These are phyloP conservation scores for Rhincodon typus DNA, from an alignment of 2,797 vertebrate genomes.

Conservation along the genomic window DNA sequence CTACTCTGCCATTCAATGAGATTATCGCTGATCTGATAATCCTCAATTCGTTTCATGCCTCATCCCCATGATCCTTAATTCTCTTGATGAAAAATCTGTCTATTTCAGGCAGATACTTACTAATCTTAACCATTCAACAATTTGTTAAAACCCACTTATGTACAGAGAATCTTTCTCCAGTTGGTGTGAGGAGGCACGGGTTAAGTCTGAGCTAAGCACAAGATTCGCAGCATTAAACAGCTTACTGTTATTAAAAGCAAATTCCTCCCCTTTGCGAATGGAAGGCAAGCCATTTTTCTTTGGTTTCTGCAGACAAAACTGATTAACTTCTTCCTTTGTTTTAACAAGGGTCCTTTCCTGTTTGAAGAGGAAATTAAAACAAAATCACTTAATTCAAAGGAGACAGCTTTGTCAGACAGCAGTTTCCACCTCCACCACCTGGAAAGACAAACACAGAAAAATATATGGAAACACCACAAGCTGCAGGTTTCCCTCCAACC, in stretches of 20 bases:
- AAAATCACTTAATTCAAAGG: neutral
- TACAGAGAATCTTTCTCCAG: neutral
- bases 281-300: slow-evolving; percentile 3
- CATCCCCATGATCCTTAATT: too few species aligned
- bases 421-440: neutral
- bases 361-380: neutral
- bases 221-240: neutral
- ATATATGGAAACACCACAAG: neutral
- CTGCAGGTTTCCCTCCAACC: neutral
- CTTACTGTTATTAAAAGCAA: neutral
- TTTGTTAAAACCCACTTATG: neutral
- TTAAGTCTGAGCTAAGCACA: neutral
- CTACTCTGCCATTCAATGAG: too few species aligned
- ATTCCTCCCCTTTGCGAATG: neutral
- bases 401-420: neutral
- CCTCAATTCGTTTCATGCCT: too few species aligned
- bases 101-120: neutral
- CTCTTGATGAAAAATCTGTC: too few species aligned
- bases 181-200: neutral
- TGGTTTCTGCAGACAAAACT: neutral
- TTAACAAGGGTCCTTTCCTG: neutral
- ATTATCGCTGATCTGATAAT: too few species aligned
- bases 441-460: neutral
- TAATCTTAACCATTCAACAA: neutral
- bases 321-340: neutral